A percentile compares a stretch with the other conserved stretches of the same genome.
Conservation (phyloP, 2,797 vertebrate genomes). For the Oreortyx pictus region DNA sequence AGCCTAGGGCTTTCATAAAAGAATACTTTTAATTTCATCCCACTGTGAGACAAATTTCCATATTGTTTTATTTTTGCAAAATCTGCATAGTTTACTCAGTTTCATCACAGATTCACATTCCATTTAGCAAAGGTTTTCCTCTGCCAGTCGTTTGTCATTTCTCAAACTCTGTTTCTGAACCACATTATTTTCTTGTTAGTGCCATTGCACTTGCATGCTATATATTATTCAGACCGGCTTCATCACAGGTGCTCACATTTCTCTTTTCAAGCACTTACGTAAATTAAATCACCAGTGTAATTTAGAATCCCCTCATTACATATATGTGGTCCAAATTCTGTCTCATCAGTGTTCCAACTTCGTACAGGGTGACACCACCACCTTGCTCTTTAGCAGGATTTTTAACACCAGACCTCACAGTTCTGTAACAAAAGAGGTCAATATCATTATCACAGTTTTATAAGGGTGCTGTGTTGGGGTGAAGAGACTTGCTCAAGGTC, state of each 20-base stretch:
- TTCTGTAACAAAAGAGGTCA: conserved; percentile 42
- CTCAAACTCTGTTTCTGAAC: conserved; percentile 42
- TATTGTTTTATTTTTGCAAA: conserved; percentile 24
- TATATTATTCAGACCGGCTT: conserved; percentile 47
- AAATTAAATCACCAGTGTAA: conserved; percentile 56
- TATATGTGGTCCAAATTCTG: conserved; percentile 28
- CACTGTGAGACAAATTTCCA: not conserved
- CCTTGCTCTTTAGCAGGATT: conserved; percentile 27
- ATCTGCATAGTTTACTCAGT: conserved; percentile 22
- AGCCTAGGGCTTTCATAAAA: not conserved
- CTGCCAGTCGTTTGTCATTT: conserved; percentile 55
- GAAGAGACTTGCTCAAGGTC: conserved; percentile 62
- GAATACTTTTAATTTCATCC: not conserved
- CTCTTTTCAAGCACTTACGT: conserved; percentile 51
- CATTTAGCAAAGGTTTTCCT: conserved; percentile 17
- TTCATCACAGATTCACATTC: conserved; percentile 13
- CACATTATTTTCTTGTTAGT: conserved; percentile 48
- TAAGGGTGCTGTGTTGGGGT: conserved; percentile 23
- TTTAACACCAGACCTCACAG: conserved; percentile 36
- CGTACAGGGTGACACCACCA: not conserved
- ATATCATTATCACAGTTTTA: conserved; percentile 54
- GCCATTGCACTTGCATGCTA: conserved; percentile 14
- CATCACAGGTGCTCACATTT: conserved; percentile 55
- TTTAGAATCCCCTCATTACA: conserved; percentile 45
- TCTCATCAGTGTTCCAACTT: conserved; percentile 32